Evolutionary conservation across 2,113 vertebrate species (phyloP).

Genomic region (Vanacampus margaritifer): DNA sequence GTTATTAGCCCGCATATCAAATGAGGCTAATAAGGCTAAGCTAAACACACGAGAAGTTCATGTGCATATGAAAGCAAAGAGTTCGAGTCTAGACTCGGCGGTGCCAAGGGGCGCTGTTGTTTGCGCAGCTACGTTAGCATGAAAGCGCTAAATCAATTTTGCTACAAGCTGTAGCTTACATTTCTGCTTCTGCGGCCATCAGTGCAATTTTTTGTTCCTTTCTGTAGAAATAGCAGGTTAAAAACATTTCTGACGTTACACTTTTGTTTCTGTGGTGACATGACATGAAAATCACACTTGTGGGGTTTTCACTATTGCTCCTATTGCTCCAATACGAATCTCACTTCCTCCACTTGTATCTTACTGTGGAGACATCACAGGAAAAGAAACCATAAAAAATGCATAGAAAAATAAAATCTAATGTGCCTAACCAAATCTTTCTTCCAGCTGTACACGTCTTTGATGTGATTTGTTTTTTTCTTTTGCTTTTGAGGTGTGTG

Average conservation of each 20-base stretch:
- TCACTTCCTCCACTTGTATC: no score
- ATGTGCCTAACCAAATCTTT: no score
- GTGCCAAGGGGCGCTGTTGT: constrained; percentile 55
- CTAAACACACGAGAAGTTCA: constrained; percentile 22
- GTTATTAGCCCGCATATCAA: constrained; percentile 65
- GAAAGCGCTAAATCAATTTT: constrained; percentile 44
- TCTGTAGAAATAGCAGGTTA: neutral
- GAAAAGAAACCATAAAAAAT: no score
- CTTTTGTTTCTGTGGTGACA: no score
- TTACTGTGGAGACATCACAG: no score
- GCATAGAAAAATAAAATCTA: no score
- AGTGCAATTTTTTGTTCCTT: neutral
- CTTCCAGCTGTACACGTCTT: no score
- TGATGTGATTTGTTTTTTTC: no score
- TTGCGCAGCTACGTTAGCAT: constrained; percentile 55
- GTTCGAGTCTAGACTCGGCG: constrained; percentile 67
- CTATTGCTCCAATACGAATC: no score
- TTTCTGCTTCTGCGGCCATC: neutral
- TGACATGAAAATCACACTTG: no score
- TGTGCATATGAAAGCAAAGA: constrained; percentile 66
- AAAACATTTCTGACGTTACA: neutral
- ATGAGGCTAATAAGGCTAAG: constrained; percentile 34
- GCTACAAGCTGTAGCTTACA: neutral
- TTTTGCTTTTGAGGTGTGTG: no score
- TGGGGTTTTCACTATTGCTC: no score